phyloP scores from a whole-genome alignment of 2,113 vertebrate species.

The Odocoileus virginianus region DNA sequence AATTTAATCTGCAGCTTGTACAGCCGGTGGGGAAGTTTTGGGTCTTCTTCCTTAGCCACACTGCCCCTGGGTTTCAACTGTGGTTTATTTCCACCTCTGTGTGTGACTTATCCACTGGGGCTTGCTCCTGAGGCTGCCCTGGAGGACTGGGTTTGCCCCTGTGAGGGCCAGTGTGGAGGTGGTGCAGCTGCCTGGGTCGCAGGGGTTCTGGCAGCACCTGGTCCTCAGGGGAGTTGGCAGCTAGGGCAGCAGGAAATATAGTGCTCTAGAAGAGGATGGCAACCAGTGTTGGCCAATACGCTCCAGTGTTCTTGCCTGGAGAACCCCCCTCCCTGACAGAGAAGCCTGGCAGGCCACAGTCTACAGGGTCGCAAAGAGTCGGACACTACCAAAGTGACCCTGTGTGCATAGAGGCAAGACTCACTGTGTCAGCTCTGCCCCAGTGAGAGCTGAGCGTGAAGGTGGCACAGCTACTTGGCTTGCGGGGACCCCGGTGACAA shows the following conservation, averaged over 20 bases:
- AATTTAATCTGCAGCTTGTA: too few relatives aligned
- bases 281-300: not conserved
- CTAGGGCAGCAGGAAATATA: not conserved
- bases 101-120: not conserved
- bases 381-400: fast-evolving
- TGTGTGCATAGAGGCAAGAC: not conserved
- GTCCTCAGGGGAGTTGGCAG: not conserved
- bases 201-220: not conserved
- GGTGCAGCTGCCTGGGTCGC: not conserved
- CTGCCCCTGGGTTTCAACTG: too few relatives aligned
- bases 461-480: not conserved
- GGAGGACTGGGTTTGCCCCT: not conserved
- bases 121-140: not conserved
- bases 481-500: not conserved
- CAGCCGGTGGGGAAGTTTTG: too few relatives aligned
- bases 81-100: too few relatives aligned
- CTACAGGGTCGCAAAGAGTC: not conserved
- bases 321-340: not conserved
- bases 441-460: not conserved
- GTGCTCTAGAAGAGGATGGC: not conserved
- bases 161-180: not conserved
- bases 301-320: not conserved
- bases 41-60: too few relatives aligned
- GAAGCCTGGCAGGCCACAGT: not conserved
- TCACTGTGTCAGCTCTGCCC: not conserved